Evolutionary conservation across 2,797 vertebrate genomes (phyloP), one percentile per base, ranked within the genome.

Genomic region (Phoxinus dragarum): DNA sequence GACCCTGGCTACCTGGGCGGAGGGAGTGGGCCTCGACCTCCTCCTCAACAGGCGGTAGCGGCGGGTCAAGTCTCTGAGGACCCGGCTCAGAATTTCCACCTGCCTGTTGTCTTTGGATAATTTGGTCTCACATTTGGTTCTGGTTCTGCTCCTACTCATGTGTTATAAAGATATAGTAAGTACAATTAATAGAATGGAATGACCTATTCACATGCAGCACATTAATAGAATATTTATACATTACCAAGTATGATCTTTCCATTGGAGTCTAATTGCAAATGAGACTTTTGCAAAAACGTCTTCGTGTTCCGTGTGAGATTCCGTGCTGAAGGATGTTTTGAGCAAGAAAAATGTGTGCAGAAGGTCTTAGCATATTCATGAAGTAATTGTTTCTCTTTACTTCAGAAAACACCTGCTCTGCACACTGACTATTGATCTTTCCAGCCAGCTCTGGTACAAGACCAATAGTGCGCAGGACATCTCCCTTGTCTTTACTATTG

Each of bases 301-400:
- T 66, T 34, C 64, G 14, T 16, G 27, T 69, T 69, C 67, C 17
- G 3, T 11, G 67, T 19, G 7, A 68, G 8, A 17, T 38, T 68
- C 66, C 66, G 34, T 68, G 66, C 17, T 68, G 66, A 68, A 68
- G 66, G 2, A 17, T 68, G 66, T 68, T 36, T 69, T 3, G 8
- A 21, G 67, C 36, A 19, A 69, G 67, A 69, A 69, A 69, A 40
- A 69, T 40, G 67, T 40, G 67, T 21, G 36, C 67, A 40, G 67
- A 68, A 38, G 36, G 36, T 40, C 34, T 68, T 40, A 68, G 0
- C 67, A 68, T 68, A 38, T 68, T 69, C 34, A 67, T 67, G 34
- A 67, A 67, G 34, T 68, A 68, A 21, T 36, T 68, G 17, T 68
- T 38, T 68, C 66, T 68, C 34, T 68, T 38, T 68, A 68, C 66